Evolutionary conservation across 2,888 invertebrate species (phyloP).

Genomic region (Drosophila merina): DNA sequence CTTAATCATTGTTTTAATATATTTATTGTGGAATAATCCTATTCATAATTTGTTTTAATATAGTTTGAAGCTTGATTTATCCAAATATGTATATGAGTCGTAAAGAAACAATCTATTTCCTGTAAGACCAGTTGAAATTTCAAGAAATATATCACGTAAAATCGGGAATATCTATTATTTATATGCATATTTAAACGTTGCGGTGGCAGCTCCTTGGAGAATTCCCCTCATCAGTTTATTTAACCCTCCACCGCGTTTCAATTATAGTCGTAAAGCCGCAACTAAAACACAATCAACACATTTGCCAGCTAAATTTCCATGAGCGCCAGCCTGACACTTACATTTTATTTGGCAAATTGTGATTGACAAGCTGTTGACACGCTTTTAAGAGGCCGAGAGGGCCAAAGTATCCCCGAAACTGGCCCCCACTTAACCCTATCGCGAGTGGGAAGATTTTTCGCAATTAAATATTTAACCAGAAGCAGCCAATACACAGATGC

Average conservation of each 20-base stretch:
- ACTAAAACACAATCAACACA: constrained; percentile 48
- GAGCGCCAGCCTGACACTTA: constrained; percentile 57
- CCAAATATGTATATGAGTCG: too few relatives aligned
- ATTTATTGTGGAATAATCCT: not conserved
- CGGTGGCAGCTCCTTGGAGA: constrained; percentile 8
- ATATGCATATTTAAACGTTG: not conserved
- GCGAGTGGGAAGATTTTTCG: constrained; percentile 34
- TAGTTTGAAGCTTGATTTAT: too few relatives aligned
- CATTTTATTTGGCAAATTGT: constrained; percentile 76
- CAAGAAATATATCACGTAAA: not conserved
- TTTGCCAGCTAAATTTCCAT: constrained; percentile 44
- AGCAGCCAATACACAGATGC: constrained; percentile 17
- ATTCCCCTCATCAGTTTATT: constrained; percentile 6
- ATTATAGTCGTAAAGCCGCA: constrained; percentile 19
- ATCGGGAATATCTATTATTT: not conserved
- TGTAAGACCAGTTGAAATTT: not conserved
- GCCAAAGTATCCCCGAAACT: not conserved
- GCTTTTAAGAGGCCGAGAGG: constrained; percentile 47
- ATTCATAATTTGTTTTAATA: not conserved
- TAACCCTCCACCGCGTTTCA: constrained; percentile 17
- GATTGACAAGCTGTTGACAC: constrained; percentile 75
- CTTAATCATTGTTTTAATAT: not conserved
- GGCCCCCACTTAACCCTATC: constrained; percentile 26
- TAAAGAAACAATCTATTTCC: too few relatives aligned
- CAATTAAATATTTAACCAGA: constrained; percentile 61